Evolutionary conservation across 2,797 vertebrate species (phyloP).

Genomic region (Labroides dimidiatus): DNA sequence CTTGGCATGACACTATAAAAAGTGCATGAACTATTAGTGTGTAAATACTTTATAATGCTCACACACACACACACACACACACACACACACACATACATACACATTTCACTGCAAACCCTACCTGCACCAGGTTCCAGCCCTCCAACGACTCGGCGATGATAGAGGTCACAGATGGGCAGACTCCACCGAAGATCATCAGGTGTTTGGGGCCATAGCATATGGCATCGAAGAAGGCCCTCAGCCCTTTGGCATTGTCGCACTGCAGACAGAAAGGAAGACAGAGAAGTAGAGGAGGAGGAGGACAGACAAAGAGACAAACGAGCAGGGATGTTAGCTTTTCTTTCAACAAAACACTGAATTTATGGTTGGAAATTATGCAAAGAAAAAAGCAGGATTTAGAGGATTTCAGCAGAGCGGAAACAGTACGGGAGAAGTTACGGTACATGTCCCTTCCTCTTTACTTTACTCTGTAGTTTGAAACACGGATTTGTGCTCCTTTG

Average conservation of each 20-base stretch:
- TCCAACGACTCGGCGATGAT: slow-evolving; percentile 98
- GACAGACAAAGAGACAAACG: neutral
- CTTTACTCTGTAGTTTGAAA: no score
- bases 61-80: neutral
- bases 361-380: no score
- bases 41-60: neutral
- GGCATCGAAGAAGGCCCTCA: slow-evolving; percentile 99
- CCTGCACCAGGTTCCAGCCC: slow-evolving; percentile 99
- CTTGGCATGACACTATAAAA: no score
- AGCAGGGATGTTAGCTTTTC: neutral
- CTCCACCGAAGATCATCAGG: slow-evolving; percentile 99
- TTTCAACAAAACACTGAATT: no score
- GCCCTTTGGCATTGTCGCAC: slow-evolving; percentile 98
- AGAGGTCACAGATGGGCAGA: slow-evolving; percentile 97
- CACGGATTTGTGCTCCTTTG: no score
- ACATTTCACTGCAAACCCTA: slow-evolving; percentile 74
- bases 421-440: no score
- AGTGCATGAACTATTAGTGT: no score
- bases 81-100: slow-evolving; percentile 3
- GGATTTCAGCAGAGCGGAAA: no score
- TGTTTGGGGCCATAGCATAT: slow-evolving; percentile 99
- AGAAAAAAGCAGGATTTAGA: no score
- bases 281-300: neutral
- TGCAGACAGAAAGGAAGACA: slow-evolving; percentile 65
- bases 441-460: no score